phyloP scores from a whole-genome alignment of 2,888 invertebrate genomes.

The Apamea sordens region DNA sequence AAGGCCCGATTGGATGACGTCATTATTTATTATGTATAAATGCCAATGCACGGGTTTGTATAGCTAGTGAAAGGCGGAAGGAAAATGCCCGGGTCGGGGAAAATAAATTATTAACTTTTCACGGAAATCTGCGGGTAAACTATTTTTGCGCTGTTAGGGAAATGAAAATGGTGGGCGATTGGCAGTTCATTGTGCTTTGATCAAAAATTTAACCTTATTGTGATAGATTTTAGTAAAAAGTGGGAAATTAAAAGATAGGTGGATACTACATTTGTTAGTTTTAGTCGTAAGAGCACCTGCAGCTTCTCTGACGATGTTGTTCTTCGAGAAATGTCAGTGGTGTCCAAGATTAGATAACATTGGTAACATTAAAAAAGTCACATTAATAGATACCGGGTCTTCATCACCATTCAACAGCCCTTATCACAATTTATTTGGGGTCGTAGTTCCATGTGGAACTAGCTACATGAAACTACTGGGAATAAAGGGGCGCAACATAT shows the following conservation, averaged over 20 bases:
- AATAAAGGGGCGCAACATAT: background rate
- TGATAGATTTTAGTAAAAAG: background rate
- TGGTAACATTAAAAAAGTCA: background rate
- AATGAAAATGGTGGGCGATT: constrained; percentile 25
- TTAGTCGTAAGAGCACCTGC: background rate
- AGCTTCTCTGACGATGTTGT: background rate
- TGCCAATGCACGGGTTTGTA: constrained; percentile 54
- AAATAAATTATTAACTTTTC: constrained; percentile 54
- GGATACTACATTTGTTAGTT: background rate
- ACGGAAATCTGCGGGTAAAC: constrained; percentile 47
- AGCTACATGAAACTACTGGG: too few relatives aligned
- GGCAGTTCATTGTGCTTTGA: background rate
- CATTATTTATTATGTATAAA: constrained; percentile 64
- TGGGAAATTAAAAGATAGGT: background rate
- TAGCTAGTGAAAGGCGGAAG: constrained; percentile 37
- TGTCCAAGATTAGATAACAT: background rate
- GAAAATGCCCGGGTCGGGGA: constrained; percentile 41
- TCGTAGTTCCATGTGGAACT: too few relatives aligned
- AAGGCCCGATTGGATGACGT: constrained; percentile 73
- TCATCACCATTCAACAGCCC: background rate
- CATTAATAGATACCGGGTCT: background rate
- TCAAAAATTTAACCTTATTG: constrained; percentile 5
- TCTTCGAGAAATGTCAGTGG: background rate
- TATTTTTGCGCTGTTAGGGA: constrained; percentile 42
- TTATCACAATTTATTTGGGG: background rate